These are phyloP conservation scores for Rosalia funebris DNA, from an alignment of 2,888 invertebrate species.

Conservation along the genomic window DNA sequence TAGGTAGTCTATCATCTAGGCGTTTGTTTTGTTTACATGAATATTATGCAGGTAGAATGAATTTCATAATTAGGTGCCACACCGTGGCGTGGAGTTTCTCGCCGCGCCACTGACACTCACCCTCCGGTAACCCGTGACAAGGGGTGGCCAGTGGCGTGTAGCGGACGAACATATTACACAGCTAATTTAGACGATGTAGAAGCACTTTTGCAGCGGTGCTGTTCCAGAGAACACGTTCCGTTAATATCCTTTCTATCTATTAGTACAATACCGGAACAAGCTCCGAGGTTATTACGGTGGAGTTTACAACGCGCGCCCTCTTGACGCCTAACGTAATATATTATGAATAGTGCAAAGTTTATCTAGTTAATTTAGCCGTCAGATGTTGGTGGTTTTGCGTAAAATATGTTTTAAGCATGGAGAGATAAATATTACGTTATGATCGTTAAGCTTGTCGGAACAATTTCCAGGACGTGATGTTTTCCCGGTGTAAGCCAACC, in stretches of 20 bases:
- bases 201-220: constrained; percentile 13
- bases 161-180: constrained; percentile 49
- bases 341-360: constrained; percentile 6
- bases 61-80: too few species aligned
- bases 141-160: constrained; percentile 52
- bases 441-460: neutral
- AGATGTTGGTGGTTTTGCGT: neutral
- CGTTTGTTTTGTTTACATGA: too few species aligned
- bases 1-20: too few species aligned
- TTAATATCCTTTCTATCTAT: constrained; percentile 34
- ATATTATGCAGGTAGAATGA: too few species aligned
- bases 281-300: constrained; percentile 18
- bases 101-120: constrained; percentile 24
- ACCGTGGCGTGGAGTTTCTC: neutral
- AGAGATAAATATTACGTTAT: neutral
- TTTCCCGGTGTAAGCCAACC: too few species aligned
- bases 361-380: constrained; percentile 7
- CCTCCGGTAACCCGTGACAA: constrained; percentile 34
- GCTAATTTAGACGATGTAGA: constrained; percentile 40
- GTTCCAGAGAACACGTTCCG: constrained; percentile 44
- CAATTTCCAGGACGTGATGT: neutral
- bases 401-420: neutral
- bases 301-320: constrained; percentile 7
- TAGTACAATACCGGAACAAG: constrained; percentile 30
- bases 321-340: constrained; percentile 7